These are phyloP conservation scores for Leptopilina boulardi DNA, from an alignment of 1,140 invertebrate genomes.

Conservation along the genomic window DNA sequence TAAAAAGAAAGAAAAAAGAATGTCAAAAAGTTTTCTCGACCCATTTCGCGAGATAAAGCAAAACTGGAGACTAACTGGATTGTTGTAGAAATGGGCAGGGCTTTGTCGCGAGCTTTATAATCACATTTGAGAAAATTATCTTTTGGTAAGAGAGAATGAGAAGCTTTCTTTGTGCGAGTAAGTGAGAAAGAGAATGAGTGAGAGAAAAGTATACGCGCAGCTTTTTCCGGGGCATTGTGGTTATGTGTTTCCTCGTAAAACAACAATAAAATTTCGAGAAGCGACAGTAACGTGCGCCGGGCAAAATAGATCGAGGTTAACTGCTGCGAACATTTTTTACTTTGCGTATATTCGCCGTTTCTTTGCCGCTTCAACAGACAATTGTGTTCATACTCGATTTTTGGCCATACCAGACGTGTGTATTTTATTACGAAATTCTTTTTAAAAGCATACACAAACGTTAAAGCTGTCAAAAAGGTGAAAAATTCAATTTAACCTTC, in stretches of 20 bases:
- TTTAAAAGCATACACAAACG: neutral
- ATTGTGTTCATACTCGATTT: constrained; percentile 18
- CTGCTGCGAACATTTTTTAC: constrained; percentile 28
- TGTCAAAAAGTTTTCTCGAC: neutral
- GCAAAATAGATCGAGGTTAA: constrained; percentile 44
- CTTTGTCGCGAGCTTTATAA: constrained; percentile 26
- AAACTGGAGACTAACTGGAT: constrained; percentile 12
- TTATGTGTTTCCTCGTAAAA: constrained; percentile 48
- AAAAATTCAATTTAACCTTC: neutral
- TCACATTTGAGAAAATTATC: constrained; percentile 31
- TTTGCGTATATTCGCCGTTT: neutral
- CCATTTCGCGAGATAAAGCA: neutral
- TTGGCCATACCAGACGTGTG: neutral
- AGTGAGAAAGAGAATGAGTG: no score
- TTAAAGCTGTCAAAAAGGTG: constrained; percentile 14
- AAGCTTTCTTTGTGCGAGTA: constrained; percentile 35
- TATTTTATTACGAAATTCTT: constrained; percentile 26
- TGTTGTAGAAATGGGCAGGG: neutral
- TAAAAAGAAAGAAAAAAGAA: neutral
- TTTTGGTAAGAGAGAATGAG: neutral
- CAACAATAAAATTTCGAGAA: constrained; percentile 42
- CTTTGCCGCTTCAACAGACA: constrained; percentile 21
- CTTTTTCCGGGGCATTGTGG: constrained; percentile 8
- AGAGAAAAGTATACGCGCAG: constrained; percentile 39
- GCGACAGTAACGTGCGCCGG: constrained; percentile 33